Conservation (phyloP, 37 sponge, comb jelly and placozoan genomes). For the Crambe crambe region DNA sequence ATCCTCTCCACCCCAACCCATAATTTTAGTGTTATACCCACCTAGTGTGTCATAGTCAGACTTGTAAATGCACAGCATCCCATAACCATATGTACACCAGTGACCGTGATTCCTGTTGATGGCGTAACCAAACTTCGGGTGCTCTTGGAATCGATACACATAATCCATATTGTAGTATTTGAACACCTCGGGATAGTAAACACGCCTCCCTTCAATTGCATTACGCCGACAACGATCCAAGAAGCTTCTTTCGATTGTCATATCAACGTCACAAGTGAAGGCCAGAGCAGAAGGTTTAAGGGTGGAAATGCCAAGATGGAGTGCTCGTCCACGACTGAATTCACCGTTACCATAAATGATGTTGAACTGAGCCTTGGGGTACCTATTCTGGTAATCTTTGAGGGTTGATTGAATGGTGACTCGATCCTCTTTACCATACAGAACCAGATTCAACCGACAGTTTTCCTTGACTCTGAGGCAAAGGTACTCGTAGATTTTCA, state of each 20-base stretch:
- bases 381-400: neutral
- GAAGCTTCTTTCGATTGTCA: slow-evolving; percentile 45
- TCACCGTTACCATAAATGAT: slow-evolving; percentile 37
- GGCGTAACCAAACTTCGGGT: slow-evolving; percentile 2
- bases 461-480: slow-evolving; percentile 23
- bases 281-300: slow-evolving; percentile 39
- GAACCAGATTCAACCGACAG: slow-evolving; percentile 29
- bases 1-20: slow-evolving; percentile 82
- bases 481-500: slow-evolving; percentile 45
- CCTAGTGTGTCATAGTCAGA: slow-evolving; percentile 62
- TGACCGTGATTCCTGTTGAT: slow-evolving; percentile 62
- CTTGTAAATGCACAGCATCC: slow-evolving; percentile 76
- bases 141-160: slow-evolving; percentile 13
- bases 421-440: slow-evolving; percentile 29
- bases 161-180: slow-evolving; percentile 69
- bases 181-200: slow-evolving; percentile 76
- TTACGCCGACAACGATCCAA: slow-evolving; percentile 48
- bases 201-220: slow-evolving; percentile 39
- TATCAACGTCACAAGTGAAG: slow-evolving; percentile 70
- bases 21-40: slow-evolving; percentile 49
- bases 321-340: slow-evolving; percentile 47
- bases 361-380: slow-evolving; percentile 28
- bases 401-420: neutral
- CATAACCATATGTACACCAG: slow-evolving; percentile 68
- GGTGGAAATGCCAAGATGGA: slow-evolving; percentile 36